phyloP scores from a whole-genome alignment of 2,113 vertebrate species.

The Petromus typicus region DNA sequence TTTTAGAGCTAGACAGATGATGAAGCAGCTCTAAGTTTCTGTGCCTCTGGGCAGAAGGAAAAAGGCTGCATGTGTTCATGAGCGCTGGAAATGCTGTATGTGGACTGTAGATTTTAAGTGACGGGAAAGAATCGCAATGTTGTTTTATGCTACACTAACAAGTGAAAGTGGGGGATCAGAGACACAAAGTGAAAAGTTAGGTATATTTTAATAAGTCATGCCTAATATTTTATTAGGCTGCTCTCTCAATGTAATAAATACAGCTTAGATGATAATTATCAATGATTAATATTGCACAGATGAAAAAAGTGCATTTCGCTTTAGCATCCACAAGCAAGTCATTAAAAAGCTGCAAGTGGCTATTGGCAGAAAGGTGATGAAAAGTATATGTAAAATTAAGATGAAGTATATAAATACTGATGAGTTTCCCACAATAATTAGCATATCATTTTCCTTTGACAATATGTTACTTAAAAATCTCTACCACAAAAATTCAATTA shows the following conservation, averaged over 20 bases:
- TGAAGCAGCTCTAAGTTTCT: not conserved
- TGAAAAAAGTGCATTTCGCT: not conserved
- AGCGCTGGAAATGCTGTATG: not conserved
- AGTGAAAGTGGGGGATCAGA: not conserved
- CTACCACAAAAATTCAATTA: constrained; percentile 63
- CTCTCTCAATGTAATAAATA: not conserved
- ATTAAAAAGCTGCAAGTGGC: not conserved
- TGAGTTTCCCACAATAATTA: constrained; percentile 10
- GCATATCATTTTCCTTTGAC: constrained; percentile 52
- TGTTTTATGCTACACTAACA: not conserved
- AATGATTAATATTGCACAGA: not conserved
- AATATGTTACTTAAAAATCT: constrained; percentile 36
- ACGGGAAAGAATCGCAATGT: not conserved
- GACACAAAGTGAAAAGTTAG: not conserved
- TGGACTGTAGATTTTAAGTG: not conserved
- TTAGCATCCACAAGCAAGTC: not conserved
- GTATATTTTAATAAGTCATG: not conserved
- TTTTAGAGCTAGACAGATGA: constrained; percentile 7
- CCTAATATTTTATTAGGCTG: not conserved
- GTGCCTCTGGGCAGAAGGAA: not conserved
- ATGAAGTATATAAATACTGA: not conserved
- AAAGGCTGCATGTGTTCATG: not conserved
- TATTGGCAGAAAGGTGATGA: not conserved
- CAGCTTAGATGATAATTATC: not conserved
- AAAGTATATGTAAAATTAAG: not conserved